Evolutionary conservation across 2,113 vertebrate species (phyloP), one percentile per base, ranked within the genome.

Genomic region (Trichechus manatus): DNA sequence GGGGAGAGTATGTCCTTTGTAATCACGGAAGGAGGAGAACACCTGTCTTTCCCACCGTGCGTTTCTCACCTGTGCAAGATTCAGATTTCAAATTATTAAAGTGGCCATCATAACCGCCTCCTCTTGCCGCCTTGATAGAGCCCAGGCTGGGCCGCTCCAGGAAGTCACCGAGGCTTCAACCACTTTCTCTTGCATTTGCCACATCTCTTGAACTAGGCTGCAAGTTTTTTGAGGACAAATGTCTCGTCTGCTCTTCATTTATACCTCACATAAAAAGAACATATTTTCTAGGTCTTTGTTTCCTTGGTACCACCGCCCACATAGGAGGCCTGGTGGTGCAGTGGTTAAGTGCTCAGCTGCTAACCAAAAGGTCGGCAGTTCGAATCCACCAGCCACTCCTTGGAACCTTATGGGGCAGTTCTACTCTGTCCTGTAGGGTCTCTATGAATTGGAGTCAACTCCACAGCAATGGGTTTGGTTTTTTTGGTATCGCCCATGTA

Each of bases 31-130:
- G 50, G 20, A n/a, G 29, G 20, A n/a, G 29, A 75, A 36, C 9
- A 7, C 8, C 19, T 27, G 56, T 66, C 33, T 25, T 20, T 77
- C 39, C 70, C 23, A 33, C 23, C 44, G 9, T 2, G 29, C 59
- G 68, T 63, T 85, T 81, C 92, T 70, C 36, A 2, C 47, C 82
- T 25, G 66, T 22, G 39, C 36, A 39, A 36, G 44, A 50, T 1
- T 25, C 39, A 22, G 5, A 1, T 2, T 6, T 17, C 72, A 39
- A 19, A 15, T 39, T 33, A 63, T 23, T 29, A n/a, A 29, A 22
- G 5, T 23, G 50, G 31, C 15, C 31, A 0, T 6, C 1, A 22
- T 17, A 47, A 53, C 8, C 44, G 2, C 5, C 80, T 5, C 39
- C 19, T 66, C 47, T 2, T 0, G 4, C 50, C 8, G 25, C n/a